phyloP scores from a whole-genome alignment of 2,113 vertebrate species.

The Gasterosteus nipponicus region DNA sequence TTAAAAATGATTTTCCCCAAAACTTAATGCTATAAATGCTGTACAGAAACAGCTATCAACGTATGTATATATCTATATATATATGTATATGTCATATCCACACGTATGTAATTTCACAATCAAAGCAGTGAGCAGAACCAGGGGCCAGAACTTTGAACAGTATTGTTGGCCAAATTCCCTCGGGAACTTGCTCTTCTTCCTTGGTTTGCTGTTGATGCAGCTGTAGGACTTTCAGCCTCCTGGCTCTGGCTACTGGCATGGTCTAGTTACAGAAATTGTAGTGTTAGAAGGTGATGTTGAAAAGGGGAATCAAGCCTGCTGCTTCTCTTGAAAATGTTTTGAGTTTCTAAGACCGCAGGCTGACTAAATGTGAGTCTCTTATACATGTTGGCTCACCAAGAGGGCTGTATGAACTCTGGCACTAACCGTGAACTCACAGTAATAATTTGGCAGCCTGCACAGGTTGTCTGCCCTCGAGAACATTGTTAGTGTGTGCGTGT shows the following conservation, averaged over 20 bases:
- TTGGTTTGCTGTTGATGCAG: constrained; percentile 36
- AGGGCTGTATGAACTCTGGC: constrained; percentile 70
- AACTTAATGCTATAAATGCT: neutral
- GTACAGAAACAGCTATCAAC: neutral
- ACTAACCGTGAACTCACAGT: constrained; percentile 66
- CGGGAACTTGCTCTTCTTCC: neutral
- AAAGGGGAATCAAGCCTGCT: constrained; percentile 43
- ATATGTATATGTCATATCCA: neutral
- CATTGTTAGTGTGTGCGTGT: constrained; percentile 7
- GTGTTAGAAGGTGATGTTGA: constrained; percentile 42
- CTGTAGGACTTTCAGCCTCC: constrained; percentile 30
- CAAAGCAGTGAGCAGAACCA: neutral
- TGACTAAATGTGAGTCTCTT: constrained; percentile 55
- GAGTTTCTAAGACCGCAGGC: constrained; percentile 62
- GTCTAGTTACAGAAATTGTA: constrained; percentile 46
- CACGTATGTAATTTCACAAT: neutral
- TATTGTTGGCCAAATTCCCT: neutral
- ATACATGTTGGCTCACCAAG: constrained; percentile 55
- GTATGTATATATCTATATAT: no score
- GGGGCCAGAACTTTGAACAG: neutral
- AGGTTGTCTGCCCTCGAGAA: constrained; percentile 61
- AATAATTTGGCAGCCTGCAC: constrained; percentile 72
- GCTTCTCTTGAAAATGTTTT: constrained; percentile 58
- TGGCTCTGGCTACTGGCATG: constrained; percentile 32
- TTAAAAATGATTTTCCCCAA: neutral